Evolutionary conservation across 2,888 invertebrate genomes (phyloP).

Genomic region (Acleris holmiana): DNA sequence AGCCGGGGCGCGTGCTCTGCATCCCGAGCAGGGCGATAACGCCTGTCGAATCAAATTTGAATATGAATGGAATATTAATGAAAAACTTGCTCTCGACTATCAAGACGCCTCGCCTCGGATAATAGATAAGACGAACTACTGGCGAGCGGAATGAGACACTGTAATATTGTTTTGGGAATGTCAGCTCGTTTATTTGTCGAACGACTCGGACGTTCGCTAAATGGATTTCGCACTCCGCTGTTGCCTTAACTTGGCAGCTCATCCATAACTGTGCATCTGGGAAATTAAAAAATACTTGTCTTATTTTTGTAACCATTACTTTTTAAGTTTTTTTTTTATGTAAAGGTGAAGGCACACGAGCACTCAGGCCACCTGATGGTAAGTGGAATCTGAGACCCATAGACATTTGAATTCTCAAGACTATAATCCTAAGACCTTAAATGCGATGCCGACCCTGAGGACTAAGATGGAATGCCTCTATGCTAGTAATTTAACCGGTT

Average conservation of each 20-base stretch:
- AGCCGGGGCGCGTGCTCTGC: constrained; percentile 66
- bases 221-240: constrained; percentile 21
- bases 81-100: constrained; percentile 69
- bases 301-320: too few relatives aligned
- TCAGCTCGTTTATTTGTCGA: constrained; percentile 35
- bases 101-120: constrained; percentile 45
- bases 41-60: constrained; percentile 76
- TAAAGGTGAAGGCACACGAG: too few relatives aligned
- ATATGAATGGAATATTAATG: constrained; percentile 81
- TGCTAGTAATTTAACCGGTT: too few relatives aligned
- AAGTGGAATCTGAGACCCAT: too few relatives aligned
- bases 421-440: too few relatives aligned
- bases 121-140: constrained; percentile 40
- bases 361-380: too few relatives aligned
- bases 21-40: constrained; percentile 64
- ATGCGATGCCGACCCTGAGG: too few relatives aligned
- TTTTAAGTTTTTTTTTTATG: too few relatives aligned
- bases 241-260: constrained; percentile 4
- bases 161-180: constrained; percentile 40
- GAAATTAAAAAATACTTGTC: too few relatives aligned
- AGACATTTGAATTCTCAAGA: too few relatives aligned
- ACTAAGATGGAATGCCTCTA: too few relatives aligned
- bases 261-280: too few relatives aligned
- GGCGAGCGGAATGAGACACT: constrained; percentile 38
- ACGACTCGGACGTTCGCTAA: constrained; percentile 25